phyloP scores from a whole-genome alignment of 2,797 vertebrate genomes.

The Microctenopoma stevenorrisi region DNA sequence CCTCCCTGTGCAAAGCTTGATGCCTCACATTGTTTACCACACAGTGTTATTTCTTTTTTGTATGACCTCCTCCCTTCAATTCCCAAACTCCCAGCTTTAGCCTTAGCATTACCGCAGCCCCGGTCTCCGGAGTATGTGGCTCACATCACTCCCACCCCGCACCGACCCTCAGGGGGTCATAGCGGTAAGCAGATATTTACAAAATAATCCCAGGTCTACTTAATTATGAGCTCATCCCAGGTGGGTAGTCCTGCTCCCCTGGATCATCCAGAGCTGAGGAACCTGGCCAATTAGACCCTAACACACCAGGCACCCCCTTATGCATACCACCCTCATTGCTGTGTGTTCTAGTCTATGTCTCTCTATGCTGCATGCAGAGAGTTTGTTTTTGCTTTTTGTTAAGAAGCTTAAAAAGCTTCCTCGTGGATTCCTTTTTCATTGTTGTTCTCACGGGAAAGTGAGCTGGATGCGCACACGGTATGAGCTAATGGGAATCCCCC shows the following conservation, averaged over 20 bases:
- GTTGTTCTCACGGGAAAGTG: slow-evolving; percentile 59
- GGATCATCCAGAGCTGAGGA: slow-evolving; percentile 64
- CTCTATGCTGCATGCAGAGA: background rate
- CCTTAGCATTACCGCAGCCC: slow-evolving; percentile 46
- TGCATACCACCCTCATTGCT: slow-evolving; percentile 28
- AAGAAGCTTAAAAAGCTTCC: slow-evolving; percentile 36
- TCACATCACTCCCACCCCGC: slow-evolving; percentile 29
- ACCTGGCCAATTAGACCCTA: slow-evolving; percentile 72
- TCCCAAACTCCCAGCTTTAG: slow-evolving; percentile 46
- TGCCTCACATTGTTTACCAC: slow-evolving; percentile 52
- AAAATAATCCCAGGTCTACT: slow-evolving; percentile 85
- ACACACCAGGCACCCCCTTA: slow-evolving; percentile 18
- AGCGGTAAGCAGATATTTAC: slow-evolving; percentile 86
- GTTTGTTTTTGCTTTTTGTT: slow-evolving; percentile 22
- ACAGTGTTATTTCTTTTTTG: slow-evolving; percentile 33
- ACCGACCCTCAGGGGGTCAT: slow-evolving; percentile 55
- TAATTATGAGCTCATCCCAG: slow-evolving; percentile 80
- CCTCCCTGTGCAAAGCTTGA: background rate
- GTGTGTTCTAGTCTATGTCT: slow-evolving; percentile 22
- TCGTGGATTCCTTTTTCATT: slow-evolving; percentile 45
- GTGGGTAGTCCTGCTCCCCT: slow-evolving; percentile 57
- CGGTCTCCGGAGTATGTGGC: slow-evolving; percentile 43
- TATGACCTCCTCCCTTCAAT: slow-evolving; percentile 34
- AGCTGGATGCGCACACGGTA: slow-evolving; percentile 32
- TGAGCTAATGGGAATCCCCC: slow-evolving; percentile 63